Conservation (phyloP, 2,797 vertebrate genomes). For the Sylvilagus floridanus region DNA sequence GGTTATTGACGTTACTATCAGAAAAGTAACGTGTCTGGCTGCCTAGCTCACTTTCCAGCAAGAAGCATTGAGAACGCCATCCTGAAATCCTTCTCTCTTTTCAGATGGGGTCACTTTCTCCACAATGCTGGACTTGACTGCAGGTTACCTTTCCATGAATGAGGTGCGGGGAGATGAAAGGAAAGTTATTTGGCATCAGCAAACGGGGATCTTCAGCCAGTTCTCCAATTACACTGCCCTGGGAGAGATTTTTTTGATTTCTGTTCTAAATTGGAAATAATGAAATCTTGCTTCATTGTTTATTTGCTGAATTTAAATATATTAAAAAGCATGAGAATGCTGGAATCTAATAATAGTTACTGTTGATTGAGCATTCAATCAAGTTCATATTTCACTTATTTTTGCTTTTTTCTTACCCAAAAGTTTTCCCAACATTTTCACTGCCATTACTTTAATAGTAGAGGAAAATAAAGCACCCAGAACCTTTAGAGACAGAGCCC, state of each 20-base stretch:
- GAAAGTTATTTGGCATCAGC: background rate
- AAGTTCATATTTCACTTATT: background rate
- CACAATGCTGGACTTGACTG: background rate
- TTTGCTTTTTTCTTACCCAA: background rate
- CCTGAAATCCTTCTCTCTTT: background rate
- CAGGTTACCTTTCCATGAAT: background rate
- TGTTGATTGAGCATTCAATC: background rate
- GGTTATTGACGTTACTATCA: constrained; percentile 21
- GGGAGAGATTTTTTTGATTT: background rate
- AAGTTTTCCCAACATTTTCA: background rate
- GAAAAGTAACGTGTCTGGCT: background rate
- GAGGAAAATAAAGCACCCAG: background rate
- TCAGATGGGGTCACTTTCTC: no score
- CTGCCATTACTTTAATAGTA: background rate
- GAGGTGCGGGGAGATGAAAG: background rate
- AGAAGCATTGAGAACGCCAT: background rate
- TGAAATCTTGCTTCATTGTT: background rate
- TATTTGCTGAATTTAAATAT: background rate
- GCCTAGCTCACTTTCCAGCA: background rate
- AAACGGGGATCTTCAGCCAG: background rate
- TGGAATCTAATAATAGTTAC: background rate
- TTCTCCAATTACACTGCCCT: fast-evolving
- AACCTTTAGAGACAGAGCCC: background rate
- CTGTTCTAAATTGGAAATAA: background rate
- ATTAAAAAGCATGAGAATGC: background rate